These are phyloP conservation scores for Callinectes sapidus DNA, from an alignment of 2,888 invertebrate genomes.

Conservation along the genomic window DNA sequence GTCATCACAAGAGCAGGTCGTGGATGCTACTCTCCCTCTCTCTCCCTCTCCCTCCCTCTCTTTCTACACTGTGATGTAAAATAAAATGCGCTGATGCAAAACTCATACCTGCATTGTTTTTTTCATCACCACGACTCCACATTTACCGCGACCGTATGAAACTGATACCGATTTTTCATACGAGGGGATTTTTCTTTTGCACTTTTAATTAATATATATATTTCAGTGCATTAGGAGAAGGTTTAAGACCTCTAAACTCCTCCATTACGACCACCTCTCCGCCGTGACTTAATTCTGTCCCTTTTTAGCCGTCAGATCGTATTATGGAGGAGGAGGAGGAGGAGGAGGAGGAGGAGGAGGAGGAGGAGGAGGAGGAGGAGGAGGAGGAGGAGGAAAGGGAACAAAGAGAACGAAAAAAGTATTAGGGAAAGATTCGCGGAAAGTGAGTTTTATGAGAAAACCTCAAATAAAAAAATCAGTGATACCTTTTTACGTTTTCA, in stretches of 20 bases:
- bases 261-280: conserved; percentile 5
- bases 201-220: background rate
- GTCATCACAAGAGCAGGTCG: too few species aligned
- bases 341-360: background rate
- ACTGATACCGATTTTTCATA: background rate
- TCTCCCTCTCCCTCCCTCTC: too few species aligned
- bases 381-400: background rate
- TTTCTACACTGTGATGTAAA: too few species aligned
- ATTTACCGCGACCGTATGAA: background rate
- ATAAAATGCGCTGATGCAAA: background rate
- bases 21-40: too few species aligned
- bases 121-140: too few species aligned
- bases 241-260: background rate
- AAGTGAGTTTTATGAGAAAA: background rate
- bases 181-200: background rate
- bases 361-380: background rate
- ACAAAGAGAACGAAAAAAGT: background rate
- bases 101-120: too few species aligned
- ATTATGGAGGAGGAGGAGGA: conserved; percentile 14
- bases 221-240: background rate
- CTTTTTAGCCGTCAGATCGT: conserved; percentile 14
- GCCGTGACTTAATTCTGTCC: conserved; percentile 3
- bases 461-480: background rate
- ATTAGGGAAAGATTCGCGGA: background rate
- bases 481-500: background rate